Percentiles rank a stretch among this genome's conserved stretches.
phyloP scores from a whole-genome alignment of 2,113 vertebrate species.

The Spea multiplicata region DNA sequence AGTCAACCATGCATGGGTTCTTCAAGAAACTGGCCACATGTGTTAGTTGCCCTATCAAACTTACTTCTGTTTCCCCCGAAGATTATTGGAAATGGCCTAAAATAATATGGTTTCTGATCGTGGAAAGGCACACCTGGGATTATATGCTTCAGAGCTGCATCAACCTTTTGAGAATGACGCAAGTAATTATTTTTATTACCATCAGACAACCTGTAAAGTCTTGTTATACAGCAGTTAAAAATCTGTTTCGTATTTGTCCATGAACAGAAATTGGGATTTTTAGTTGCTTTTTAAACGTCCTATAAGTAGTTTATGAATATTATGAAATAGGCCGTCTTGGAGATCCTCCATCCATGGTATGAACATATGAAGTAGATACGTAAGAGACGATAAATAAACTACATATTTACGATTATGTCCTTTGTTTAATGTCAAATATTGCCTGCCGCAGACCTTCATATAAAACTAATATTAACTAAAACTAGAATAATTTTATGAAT shows the following conservation, averaged over 20 bases:
- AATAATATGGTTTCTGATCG: not conserved
- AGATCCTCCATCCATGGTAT: no score
- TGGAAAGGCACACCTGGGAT: not conserved
- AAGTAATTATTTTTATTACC: not conserved
- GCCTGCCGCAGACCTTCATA: no score
- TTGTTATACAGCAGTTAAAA: not conserved
- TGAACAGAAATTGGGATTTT: no score
- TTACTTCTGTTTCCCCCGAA: not conserved
- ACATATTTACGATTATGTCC: no score
- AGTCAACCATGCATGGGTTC: not conserved
- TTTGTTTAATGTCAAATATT: no score
- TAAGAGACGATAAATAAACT: no score
- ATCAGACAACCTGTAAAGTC: not conserved
- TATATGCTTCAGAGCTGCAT: not conserved
- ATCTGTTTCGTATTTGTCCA: not conserved
- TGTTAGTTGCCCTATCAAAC: conserved; percentile 14
- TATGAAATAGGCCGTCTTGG: no score
- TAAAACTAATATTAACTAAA: no score
- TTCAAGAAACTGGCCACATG: conserved; percentile 10
- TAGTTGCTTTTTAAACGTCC: no score
- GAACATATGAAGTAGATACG: no score
- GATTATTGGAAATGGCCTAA: not conserved
- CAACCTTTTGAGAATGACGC: not conserved
- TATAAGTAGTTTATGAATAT: no score
- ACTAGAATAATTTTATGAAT: no score